Percentiles rank a stretch among this genome's conserved stretches.
These are phyloP conservation scores for Epirrhoe tristata DNA, from an alignment of 2,888 invertebrate species.

Conservation along the genomic window DNA sequence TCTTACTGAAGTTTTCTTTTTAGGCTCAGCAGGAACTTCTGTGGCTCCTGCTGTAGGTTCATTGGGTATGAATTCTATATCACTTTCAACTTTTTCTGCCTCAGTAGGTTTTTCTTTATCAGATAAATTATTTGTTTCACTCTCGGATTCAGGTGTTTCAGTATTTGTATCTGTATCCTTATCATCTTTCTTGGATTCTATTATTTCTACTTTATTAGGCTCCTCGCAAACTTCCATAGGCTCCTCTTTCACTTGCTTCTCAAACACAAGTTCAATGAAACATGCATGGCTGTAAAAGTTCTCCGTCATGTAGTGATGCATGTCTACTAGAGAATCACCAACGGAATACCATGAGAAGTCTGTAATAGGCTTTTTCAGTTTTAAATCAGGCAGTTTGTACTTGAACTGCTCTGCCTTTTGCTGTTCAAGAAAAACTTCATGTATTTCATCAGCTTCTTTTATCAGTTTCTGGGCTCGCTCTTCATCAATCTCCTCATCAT, in stretches of 20 bases:
- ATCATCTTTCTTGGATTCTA: constrained; percentile 58
- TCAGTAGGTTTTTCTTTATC: constrained; percentile 72
- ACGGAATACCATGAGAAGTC: constrained; percentile 88
- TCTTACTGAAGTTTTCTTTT: constrained; percentile 84
- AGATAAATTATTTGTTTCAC: constrained; percentile 74
- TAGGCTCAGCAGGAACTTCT: constrained; percentile 59
- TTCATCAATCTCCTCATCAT: constrained; percentile 79
- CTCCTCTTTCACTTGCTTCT: constrained; percentile 60
- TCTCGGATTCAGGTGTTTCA: constrained; percentile 63
- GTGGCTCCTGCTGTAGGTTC: constrained; percentile 50
- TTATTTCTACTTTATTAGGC: constrained; percentile 56
- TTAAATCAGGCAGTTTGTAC: constrained; percentile 83
- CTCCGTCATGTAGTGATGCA: constrained; percentile 88
- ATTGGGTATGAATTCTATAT: constrained; percentile 61
- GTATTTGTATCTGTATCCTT: constrained; percentile 53
- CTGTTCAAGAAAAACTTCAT: constrained; percentile 81
- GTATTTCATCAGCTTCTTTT: constrained; percentile 85
- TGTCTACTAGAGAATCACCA: constrained; percentile 87
- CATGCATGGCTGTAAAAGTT: constrained; percentile 85
- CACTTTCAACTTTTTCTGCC: constrained; percentile 70
- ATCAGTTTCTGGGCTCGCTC: constrained; percentile 82
- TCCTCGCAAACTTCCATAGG: constrained; percentile 72
- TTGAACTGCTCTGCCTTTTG: constrained; percentile 81
- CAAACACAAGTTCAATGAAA: constrained; percentile 68
- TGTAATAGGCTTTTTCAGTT: constrained; percentile 85